A percentile compares a stretch with the other conserved stretches of the same genome.
Evolutionary conservation across 1,140 invertebrate species (phyloP).

Genomic region (Tachypleus tridentatus): DNA sequence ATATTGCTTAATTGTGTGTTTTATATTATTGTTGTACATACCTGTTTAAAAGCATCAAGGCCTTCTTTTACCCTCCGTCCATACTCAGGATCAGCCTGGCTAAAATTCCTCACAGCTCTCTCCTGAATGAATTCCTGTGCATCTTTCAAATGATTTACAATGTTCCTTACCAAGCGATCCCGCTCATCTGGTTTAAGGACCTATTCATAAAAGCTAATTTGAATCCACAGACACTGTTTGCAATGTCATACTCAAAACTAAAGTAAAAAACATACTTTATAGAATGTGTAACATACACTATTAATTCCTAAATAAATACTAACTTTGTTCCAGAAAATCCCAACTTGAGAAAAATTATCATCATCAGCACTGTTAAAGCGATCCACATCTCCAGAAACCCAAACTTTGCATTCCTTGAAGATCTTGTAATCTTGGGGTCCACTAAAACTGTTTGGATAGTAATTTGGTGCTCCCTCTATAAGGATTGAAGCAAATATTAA

Average conservation of each 20-base stretch:
- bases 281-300: too few relatives aligned
- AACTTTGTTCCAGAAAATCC: conserved; percentile 59
- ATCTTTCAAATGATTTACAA: conserved; percentile 59
- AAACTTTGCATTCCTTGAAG: conserved; percentile 16
- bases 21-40: too few relatives aligned
- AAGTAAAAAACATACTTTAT: too few relatives aligned
- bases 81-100: conserved; percentile 36
- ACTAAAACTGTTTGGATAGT: conserved; percentile 86
- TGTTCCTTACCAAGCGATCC: conserved; percentile 60
- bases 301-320: neutral
- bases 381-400: conserved; percentile 27
- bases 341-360: conserved; percentile 80
- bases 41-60: neutral
- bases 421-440: conserved; percentile 13
- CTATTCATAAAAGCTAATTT: conserved; percentile 29
- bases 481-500: conserved; percentile 29
- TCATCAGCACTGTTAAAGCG: conserved; percentile 70
- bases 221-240: too few relatives aligned
- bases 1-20: too few relatives aligned
- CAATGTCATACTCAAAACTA: too few relatives aligned
- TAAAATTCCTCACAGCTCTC: conserved; percentile 36
- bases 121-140: conserved; percentile 73
- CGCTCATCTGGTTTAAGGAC: conserved; percentile 58
- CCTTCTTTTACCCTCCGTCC: conserved; percentile 24
- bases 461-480: conserved; percentile 76